Evolutionary conservation across 2,888 invertebrate genomes (phyloP).

Genomic region (Entomobrya proxima): DNA sequence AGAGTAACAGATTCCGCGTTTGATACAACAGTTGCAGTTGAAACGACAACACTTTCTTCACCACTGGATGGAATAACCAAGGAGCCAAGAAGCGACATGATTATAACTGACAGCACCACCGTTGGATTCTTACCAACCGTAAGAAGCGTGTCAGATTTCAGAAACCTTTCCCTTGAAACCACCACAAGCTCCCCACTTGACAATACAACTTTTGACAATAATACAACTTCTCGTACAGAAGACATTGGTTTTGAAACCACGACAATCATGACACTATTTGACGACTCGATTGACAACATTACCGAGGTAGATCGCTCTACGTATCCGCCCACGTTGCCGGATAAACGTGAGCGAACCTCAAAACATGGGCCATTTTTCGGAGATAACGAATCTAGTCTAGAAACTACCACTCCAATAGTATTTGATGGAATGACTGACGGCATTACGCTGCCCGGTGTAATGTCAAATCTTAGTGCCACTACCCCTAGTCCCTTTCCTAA

Average conservation of each 20-base stretch:
- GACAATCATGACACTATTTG: neutral
- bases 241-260: constrained; percentile 19
- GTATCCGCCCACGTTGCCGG: neutral
- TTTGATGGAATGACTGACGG: constrained; percentile 50
- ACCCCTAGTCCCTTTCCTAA: constrained; percentile 6
- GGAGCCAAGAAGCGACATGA: no score
- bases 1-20: no score
- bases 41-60: neutral
- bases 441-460: neutral
- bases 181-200: neutral
- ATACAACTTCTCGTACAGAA: neutral
- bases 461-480: constrained; percentile 34
- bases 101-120: neutral
- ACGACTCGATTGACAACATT: neutral
- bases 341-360: constrained; percentile 59
- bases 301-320: neutral
- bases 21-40: neutral
- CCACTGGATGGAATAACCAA: no score
- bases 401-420: constrained; percentile 47
- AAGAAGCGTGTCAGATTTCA: neutral
- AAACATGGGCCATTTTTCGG: constrained; percentile 64
- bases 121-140: neutral
- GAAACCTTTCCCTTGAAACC: neutral
- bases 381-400: constrained; percentile 33
- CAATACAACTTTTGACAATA: neutral